These are phyloP conservation scores for Cremastobaeus sp. DNA, from an alignment of 2,888 invertebrate species.

Conservation along the genomic window DNA sequence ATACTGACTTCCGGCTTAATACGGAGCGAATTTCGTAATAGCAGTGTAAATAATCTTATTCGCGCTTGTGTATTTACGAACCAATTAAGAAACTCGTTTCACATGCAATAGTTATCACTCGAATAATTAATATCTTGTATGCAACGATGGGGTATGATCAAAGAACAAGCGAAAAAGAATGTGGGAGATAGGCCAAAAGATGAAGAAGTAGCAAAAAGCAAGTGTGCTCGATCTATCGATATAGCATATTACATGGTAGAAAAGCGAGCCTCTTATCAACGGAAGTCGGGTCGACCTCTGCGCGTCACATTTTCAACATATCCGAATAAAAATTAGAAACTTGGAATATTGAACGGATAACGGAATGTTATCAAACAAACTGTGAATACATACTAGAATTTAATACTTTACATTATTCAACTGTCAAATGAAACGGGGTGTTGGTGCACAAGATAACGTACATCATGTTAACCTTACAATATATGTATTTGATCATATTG, in stretches of 20 bases:
- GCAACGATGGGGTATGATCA: constrained; percentile 49
- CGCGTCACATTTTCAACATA: constrained; percentile 35
- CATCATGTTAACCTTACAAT: constrained; percentile 33
- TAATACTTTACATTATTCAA: constrained; percentile 51
- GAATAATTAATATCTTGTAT: constrained; percentile 73
- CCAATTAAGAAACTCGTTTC: constrained; percentile 61
- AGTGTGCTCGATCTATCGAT: constrained; percentile 40
- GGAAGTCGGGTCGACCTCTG: constrained; percentile 77
- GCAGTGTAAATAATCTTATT: constrained; percentile 35
- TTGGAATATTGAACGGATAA: not conserved
- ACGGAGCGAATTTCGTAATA: constrained; percentile 51
- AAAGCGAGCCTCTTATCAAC: constrained; percentile 75
- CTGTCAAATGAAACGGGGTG: constrained; percentile 14
- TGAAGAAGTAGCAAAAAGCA: constrained; percentile 56
- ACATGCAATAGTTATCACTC: constrained; percentile 62
- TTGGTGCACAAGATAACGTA: constrained; percentile 6
- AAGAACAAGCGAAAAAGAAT: constrained; percentile 52
- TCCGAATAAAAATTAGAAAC: constrained; percentile 33
- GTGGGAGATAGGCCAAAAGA: constrained; percentile 41
- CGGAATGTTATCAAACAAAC: constrained; percentile 30
- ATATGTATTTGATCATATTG: constrained; percentile 34
- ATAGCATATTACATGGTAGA: constrained; percentile 65
- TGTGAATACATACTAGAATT: constrained; percentile 50
- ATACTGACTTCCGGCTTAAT: constrained; percentile 53
- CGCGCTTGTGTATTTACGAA: constrained; percentile 51